Evolutionary conservation across 2,888 invertebrate genomes (phyloP).

Genomic region (Drosophila mercatorum): DNA sequence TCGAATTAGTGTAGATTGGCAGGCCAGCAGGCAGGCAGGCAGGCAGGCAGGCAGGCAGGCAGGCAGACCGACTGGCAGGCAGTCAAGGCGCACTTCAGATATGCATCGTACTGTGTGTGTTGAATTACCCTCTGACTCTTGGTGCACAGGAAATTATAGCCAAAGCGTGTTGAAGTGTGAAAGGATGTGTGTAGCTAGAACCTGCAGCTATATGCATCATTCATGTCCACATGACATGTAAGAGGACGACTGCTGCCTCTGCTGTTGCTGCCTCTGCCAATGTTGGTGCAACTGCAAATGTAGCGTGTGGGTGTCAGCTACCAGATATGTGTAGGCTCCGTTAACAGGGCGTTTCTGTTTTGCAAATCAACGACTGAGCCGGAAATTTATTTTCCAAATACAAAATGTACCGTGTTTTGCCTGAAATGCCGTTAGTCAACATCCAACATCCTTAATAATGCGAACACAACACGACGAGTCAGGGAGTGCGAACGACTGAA

Average conservation of each 20-base stretch:
- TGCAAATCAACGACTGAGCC: constrained; percentile 72
- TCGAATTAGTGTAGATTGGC: constrained; percentile 34
- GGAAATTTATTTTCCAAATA: constrained; percentile 79
- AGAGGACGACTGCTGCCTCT: constrained; percentile 60
- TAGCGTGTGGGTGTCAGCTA: constrained; percentile 62
- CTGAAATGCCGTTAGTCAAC: constrained; percentile 41
- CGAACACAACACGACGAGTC: constrained; percentile 21
- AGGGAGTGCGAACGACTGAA: background rate
- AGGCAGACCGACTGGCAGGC: background rate
- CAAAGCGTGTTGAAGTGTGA: constrained; percentile 72
- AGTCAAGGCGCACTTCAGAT: constrained; percentile 1
- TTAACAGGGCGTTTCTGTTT: constrained; percentile 33
- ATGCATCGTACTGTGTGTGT: constrained; percentile 41
- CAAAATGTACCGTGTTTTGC: constrained; percentile 50
- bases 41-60: background rate
- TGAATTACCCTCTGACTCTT: constrained; percentile 41
- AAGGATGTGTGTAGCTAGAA: constrained; percentile 61
- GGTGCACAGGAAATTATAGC: constrained; percentile 71
- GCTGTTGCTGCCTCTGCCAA: constrained; percentile 17
- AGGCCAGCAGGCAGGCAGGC: background rate
- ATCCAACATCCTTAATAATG: constrained; percentile 62
- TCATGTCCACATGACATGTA: constrained; percentile 62
- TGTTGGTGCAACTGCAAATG: constrained; percentile 38
- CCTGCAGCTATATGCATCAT: constrained; percentile 31
- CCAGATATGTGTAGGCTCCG: constrained; percentile 42